Evolutionary conservation across 30 jellyfish, hydroid and myxozoan genomes (phyloP), one percentile per base, ranked within the genome.

Genomic region (Clytia hemisphaerica): DNA sequence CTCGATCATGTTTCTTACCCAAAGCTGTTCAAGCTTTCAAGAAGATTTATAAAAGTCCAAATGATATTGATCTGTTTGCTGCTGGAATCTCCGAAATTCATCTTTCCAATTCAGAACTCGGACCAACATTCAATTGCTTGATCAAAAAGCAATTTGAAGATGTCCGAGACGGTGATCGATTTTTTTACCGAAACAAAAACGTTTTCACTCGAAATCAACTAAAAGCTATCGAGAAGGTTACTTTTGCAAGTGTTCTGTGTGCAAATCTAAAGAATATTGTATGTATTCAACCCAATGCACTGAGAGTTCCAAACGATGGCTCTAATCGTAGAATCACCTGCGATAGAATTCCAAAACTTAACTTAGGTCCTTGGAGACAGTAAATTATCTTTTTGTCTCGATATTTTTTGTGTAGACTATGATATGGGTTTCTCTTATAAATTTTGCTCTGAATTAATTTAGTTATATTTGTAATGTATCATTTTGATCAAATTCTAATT

Each of bases 161-260:
- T 30, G 61, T 83, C 16, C 75, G 94, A 18, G 90, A 73, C 38
- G 94, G 94, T 7, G 94, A 83, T 37, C 38, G 94, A 28, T 83
- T 73, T 45, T 83, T 61, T 58, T 83, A 83, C 59, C 85, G 74
- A 58, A 66, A 75, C 57, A 65, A 42, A 37, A 84, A 81, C 33
- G 85, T 83, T 18, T 83, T 83, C 61, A 65, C 88, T 26, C 45
- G 83, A 1, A 15, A 35, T 3, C 84, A 83, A 45, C 84, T 73
- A 29, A 61, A 71, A 25, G 84, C 73, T 29, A 83, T 83, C 40
- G 49, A 55, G 45, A 83, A 83, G 59, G 71, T 79, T 21, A 2
- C 84, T 7, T 58, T 83, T 27, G 90, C 94, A 10, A 55, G 69
- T 62, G 75, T 83, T 49, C 64, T 83, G 80, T 83, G 94, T 68